Evolutionary conservation across 2,888 invertebrate species (phyloP).

Genomic region (Cancer borealis): DNA sequence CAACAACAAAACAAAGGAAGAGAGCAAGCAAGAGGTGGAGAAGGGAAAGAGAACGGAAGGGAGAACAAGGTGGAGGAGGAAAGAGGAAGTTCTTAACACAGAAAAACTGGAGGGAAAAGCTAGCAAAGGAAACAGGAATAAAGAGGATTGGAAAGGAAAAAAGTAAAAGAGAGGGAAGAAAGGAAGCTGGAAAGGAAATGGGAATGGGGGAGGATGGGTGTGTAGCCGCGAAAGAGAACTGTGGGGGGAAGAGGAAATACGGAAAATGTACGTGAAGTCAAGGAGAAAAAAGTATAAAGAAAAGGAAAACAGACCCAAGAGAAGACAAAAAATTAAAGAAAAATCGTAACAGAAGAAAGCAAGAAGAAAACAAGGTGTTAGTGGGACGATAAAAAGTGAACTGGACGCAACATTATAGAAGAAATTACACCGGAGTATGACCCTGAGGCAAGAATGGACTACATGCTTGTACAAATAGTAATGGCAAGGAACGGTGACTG

Average conservation of each 20-base stretch:
- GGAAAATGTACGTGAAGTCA: background rate
- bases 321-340: background rate
- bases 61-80: conserved; percentile 16
- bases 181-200: background rate
- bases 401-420: background rate
- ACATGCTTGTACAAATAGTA: background rate
- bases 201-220: conserved; percentile 17
- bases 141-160: background rate
- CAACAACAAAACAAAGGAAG: background rate
- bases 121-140: background rate
- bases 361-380: background rate
- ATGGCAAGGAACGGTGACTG: background rate
- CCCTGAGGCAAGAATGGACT: background rate
- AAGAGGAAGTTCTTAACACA: conserved; percentile 30
- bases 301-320: background rate
- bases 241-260: background rate
- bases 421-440: background rate
- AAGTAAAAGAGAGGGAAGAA: background rate
- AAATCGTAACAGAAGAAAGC: background rate
- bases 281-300: background rate
- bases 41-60: background rate
- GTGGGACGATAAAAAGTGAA: background rate
- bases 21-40: conserved; percentile 15
- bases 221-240: background rate
- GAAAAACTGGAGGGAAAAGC: background rate